Evolutionary conservation across 1,140 invertebrate genomes (phyloP).

Genomic region (Meloidogyne chitwoodi): DNA sequence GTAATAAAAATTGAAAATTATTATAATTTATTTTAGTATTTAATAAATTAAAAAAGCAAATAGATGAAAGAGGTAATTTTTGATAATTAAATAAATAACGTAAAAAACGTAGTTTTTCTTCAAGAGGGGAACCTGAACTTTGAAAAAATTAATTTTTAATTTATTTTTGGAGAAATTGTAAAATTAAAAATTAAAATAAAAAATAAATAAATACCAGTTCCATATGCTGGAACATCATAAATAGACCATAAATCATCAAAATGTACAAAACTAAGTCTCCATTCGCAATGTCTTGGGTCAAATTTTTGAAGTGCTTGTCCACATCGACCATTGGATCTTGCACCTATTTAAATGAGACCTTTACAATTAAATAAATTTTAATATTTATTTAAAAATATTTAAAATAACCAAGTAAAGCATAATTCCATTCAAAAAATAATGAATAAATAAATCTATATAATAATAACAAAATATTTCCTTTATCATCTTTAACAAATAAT

Average conservation of each 20-base stretch:
- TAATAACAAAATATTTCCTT: neutral
- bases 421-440: slow-evolving; percentile 1
- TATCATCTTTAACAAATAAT: neutral
- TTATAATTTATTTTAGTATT: neutral
- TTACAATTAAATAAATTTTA: no score
- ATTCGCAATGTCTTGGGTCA: neutral
- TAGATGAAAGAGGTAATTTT: neutral
- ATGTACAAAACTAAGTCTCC: slow-evolving; percentile 1
- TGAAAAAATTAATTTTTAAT: no score
- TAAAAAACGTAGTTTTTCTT: slow-evolving; percentile 6
- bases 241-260: slow-evolving; percentile 4
- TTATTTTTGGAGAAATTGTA: no score
- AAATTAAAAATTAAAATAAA: no score
- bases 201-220: neutral
- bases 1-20: neutral
- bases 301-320: slow-evolving; percentile 1
- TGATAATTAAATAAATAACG: neutral
- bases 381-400: no score
- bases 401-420: slow-evolving; percentile 1
- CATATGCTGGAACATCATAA: neutral
- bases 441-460: slow-evolving; percentile 2
- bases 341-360: neutral
- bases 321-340: neutral
- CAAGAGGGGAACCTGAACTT: neutral
- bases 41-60: neutral